These are phyloP conservation scores for Catocala sponsa DNA, from an alignment of 2,888 invertebrate species.

Conservation along the genomic window DNA sequence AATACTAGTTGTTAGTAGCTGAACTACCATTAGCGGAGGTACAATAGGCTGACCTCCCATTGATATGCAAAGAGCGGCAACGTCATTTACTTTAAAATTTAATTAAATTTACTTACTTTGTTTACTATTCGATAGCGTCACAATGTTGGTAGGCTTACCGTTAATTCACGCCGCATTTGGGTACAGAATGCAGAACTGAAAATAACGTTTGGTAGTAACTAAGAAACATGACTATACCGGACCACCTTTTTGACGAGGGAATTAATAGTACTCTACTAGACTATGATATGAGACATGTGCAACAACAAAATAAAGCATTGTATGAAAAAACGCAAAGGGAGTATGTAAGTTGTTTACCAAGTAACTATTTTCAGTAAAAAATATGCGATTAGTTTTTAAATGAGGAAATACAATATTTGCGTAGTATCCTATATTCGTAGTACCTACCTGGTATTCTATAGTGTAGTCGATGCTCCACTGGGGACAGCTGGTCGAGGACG, in stretches of 20 bases:
- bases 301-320: constrained; percentile 61
- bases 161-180: constrained; percentile 42
- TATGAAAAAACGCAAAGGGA: constrained; percentile 76
- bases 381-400: too few species aligned
- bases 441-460: too few species aligned
- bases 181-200: constrained; percentile 13
- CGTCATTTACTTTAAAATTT: constrained; percentile 78
- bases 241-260: constrained; percentile 79
- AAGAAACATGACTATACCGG: constrained; percentile 68
- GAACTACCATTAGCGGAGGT: constrained; percentile 1
- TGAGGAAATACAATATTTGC: too few species aligned
- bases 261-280: constrained; percentile 71
- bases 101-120: constrained; percentile 76
- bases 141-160: constrained; percentile 39
- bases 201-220: constrained; percentile 25
- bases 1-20: not conserved
- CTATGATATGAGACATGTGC: constrained; percentile 78
- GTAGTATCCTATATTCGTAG: too few species aligned
- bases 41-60: constrained; percentile 53
- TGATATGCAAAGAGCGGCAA: constrained; percentile 71
- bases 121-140: constrained; percentile 69
- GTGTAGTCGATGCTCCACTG: too few species aligned
- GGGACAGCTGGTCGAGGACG: too few species aligned
- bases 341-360: constrained; percentile 68
- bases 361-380: not conserved